A percentile compares a stretch with the other conserved stretches of the same genome.
Conservation (phyloP, 1,140 invertebrate species). For the Listronotus bonariensis region DNA sequence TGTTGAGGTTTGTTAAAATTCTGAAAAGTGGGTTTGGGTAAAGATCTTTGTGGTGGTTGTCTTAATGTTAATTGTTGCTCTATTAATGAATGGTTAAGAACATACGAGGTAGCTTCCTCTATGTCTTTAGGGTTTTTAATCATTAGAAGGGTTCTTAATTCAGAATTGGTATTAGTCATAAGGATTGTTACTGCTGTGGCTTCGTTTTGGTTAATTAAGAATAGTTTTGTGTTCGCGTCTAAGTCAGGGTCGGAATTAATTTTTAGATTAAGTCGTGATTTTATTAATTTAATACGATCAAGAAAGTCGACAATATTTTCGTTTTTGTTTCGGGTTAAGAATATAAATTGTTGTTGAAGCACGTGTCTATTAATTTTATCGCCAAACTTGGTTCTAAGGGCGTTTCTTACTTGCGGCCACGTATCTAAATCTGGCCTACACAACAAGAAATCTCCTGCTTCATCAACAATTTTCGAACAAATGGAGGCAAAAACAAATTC, state of each 20-base stretch:
- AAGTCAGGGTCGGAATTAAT: neutral
- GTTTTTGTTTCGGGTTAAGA: constrained; percentile 7
- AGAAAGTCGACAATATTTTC: constrained; percentile 9
- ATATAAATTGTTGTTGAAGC: constrained; percentile 16
- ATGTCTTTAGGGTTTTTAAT: too few species aligned
- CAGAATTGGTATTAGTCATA: too few species aligned
- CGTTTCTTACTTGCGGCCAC: constrained; percentile 1
- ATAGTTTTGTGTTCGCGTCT: neutral
- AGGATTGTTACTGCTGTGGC: too few species aligned
- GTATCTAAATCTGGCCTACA: constrained; percentile 12
- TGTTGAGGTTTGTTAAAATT: neutral
- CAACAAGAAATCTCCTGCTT: constrained; percentile 3
- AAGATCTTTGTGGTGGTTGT: neutral
- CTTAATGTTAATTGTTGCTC: too few species aligned
- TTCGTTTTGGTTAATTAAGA: neutral
- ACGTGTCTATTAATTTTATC: neutral
- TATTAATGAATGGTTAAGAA: too few species aligned
- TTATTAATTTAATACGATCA: neutral
- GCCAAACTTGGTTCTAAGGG: constrained; percentile 9
- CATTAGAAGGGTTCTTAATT: too few species aligned
- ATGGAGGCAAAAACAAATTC: too few species aligned
- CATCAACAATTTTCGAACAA: neutral
- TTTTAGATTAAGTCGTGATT: neutral
- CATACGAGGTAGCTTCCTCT: too few species aligned
- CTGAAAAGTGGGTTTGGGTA: too few species aligned